These are phyloP conservation scores for Enoplosus armatus DNA, from an alignment of 2,797 vertebrate genomes.

Conservation along the genomic window DNA sequence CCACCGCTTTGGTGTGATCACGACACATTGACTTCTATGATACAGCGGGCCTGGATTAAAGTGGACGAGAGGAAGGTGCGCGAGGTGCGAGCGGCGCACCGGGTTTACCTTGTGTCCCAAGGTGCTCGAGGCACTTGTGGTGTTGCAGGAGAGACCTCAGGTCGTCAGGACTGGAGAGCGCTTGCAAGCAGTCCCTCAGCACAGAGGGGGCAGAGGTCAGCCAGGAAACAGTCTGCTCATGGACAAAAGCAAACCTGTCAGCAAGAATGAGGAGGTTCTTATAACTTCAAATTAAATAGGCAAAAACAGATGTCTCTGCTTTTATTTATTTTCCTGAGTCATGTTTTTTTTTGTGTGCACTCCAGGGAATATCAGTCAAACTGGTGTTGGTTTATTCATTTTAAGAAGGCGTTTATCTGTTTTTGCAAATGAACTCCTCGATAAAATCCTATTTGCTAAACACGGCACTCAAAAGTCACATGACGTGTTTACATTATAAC, in stretches of 20 bases:
- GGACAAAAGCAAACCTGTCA: constrained; percentile 5
- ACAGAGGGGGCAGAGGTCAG: constrained; percentile 73
- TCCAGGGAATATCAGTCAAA: no score
- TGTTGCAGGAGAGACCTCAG: constrained; percentile 73
- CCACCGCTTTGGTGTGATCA: background rate
- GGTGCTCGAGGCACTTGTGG: constrained; percentile 65
- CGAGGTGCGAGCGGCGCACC: background rate
- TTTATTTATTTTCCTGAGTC: no score
- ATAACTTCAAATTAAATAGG: no score
- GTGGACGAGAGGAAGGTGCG: no score
- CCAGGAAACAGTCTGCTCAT: constrained; percentile 69
- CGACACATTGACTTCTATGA: background rate
- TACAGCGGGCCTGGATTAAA: background rate
- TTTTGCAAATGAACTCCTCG: no score
- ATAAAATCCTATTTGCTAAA: background rate
- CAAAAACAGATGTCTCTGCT: no score
- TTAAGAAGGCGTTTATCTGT: no score
- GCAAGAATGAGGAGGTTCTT: background rate
- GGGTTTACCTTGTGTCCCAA: constrained; percentile 61
- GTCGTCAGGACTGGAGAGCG: constrained; percentile 61
- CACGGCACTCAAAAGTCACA: background rate
- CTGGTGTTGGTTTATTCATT: no score
- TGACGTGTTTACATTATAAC: background rate
- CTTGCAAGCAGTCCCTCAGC: constrained; percentile 68
- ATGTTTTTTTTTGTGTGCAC: no score